These are phyloP conservation scores for Pseudopodoces humilis DNA, from an alignment of 2,113 vertebrate genomes.

Conservation along the genomic window DNA sequence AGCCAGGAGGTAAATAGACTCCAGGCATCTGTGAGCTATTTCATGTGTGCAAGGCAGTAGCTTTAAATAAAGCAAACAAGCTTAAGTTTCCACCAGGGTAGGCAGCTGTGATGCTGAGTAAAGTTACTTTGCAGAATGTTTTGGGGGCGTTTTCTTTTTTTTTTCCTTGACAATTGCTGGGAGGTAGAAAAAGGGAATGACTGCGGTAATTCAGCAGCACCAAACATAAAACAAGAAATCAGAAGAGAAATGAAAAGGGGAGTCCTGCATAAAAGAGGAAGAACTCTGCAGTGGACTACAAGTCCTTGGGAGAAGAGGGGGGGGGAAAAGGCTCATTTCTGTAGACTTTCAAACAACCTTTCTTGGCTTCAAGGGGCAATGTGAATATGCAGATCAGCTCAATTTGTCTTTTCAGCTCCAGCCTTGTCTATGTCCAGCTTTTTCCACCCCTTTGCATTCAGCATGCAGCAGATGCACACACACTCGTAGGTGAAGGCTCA, in stretches of 20 bases:
- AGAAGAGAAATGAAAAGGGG: not conserved
- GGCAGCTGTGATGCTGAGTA: not conserved
- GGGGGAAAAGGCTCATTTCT: not conserved
- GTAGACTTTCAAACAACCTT: not conserved
- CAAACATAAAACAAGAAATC: not conserved
- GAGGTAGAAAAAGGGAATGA: not conserved
- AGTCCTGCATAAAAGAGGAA: not conserved
- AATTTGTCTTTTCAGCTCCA: not conserved
- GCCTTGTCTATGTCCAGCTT: not conserved
- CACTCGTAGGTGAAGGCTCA: not conserved
- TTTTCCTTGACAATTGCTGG: not conserved
- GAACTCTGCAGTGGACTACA: not conserved
- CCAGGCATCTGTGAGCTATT: not conserved
- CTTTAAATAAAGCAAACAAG: constrained; percentile 62
- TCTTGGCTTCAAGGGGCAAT: not conserved
- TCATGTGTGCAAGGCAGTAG: constrained; percentile 16
- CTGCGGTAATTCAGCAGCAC: not conserved
- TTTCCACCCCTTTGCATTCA: not conserved
- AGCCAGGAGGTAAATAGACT: constrained; percentile 33
- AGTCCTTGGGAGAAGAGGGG: not conserved
- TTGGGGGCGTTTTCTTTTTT: not conserved
- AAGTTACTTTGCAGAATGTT: constrained; percentile 20
- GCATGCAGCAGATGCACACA: not conserved
- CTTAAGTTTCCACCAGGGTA: not conserved
- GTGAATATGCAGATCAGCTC: not conserved